Percentiles rank a stretch among this genome's conserved stretches.
These are phyloP conservation scores for Clarias macrocephalus DNA, from an alignment of 2,113 vertebrate species.

Conservation along the genomic window DNA sequence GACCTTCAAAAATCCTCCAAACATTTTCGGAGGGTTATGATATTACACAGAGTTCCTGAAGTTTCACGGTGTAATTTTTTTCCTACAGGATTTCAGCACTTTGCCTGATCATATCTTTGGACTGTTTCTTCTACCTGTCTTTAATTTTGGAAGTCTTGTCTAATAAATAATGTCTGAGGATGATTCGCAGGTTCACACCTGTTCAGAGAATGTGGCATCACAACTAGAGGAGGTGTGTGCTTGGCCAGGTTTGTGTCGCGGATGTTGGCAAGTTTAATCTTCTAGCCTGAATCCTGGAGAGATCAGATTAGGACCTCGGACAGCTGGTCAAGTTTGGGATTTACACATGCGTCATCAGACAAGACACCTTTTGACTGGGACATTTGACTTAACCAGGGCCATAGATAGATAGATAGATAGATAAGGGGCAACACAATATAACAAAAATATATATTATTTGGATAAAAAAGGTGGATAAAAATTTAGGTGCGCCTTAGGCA, in stretches of 20 bases:
- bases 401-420: not conserved
- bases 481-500: too few relatives aligned
- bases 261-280: slow-evolving; percentile 54
- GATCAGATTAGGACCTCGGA: slow-evolving; percentile 29
- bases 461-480: not conserved
- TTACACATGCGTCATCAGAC: slow-evolving; percentile 36
- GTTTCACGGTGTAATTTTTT: not conserved
- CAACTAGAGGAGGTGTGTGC: slow-evolving; percentile 50
- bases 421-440: not conserved
- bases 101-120: not conserved
- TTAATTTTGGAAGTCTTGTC: not conserved
- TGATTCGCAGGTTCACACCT: slow-evolving; percentile 24
- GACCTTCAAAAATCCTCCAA: not conserved
- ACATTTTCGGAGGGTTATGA: not conserved
- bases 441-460: not conserved
- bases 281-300: slow-evolving; percentile 33
- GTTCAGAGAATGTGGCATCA: slow-evolving; percentile 45
- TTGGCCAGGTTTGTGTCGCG: slow-evolving; percentile 26
- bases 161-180: not conserved
- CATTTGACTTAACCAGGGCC: not conserved
- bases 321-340: slow-evolving; percentile 52
- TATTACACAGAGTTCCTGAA: not conserved
- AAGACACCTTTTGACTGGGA: not conserved
- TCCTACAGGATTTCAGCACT: not conserved
- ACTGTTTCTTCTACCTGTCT: not conserved